Percentiles rank a stretch among this genome's conserved stretches.
Conservation (phyloP, 2,888 invertebrate species). For the Junonia oenone region DNA sequence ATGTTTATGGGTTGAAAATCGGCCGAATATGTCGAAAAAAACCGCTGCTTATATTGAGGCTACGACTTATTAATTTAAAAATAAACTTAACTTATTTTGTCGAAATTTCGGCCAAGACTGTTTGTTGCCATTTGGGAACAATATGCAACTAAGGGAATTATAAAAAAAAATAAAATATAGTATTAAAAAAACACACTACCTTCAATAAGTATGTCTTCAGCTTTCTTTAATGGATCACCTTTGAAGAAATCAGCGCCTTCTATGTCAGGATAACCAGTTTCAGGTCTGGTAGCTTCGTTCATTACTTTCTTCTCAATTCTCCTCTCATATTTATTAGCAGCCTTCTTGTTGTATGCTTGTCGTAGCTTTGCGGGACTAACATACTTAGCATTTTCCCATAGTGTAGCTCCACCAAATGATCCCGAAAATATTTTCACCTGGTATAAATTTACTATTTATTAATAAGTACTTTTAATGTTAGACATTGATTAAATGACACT, state of each 20-base stretch:
- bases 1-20: no score
- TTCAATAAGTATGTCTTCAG: constrained; percentile 71
- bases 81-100: no score
- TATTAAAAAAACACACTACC: constrained; percentile 39
- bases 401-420: constrained; percentile 93
- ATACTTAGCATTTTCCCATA: constrained; percentile 96
- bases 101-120: no score
- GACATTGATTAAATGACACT: no score
- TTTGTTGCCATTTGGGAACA: no score
- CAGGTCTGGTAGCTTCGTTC: constrained; percentile 85
- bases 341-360: constrained; percentile 83
- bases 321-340: constrained; percentile 87
- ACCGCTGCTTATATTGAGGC: no score
- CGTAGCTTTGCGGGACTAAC: constrained; percentile 93
- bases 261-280: constrained; percentile 85
- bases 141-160: no score
- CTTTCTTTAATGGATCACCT: constrained; percentile 78
- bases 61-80: no score
- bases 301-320: constrained; percentile 89
- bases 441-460: constrained; percentile 31
- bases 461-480: no score
- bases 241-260: constrained; percentile 87
- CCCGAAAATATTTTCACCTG: constrained; percentile 95
- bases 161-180: no score
- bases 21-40: no score